Evolutionary conservation across 2,888 invertebrate genomes (phyloP).

Genomic region (Steinernema carpocapsae): DNA sequence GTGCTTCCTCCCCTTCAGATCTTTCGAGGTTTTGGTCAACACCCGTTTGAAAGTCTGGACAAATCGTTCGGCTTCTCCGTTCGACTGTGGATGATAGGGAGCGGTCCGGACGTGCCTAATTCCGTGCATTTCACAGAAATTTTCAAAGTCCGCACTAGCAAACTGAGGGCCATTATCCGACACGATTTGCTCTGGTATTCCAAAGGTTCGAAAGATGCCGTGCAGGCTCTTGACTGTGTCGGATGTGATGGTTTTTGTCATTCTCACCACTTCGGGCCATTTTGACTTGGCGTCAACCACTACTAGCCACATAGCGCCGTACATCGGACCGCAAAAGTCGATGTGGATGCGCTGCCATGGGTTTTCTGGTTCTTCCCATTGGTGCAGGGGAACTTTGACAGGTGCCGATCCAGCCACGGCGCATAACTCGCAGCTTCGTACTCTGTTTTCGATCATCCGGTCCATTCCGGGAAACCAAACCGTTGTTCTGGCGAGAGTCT

Average conservation of each 20-base stretch:
- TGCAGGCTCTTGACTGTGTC: constrained; percentile 38
- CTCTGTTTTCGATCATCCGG: constrained; percentile 41
- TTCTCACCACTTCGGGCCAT: constrained; percentile 69
- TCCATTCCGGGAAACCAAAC: constrained; percentile 61
- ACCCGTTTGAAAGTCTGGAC: constrained; percentile 44
- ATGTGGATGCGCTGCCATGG: constrained; percentile 69
- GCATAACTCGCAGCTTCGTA: constrained; percentile 49
- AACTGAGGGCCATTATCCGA: constrained; percentile 52
- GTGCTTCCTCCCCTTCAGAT: background rate
- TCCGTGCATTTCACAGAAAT: constrained; percentile 37
- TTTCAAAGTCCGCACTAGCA: constrained; percentile 40
- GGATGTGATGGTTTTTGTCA: constrained; percentile 33
- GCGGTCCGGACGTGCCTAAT: constrained; percentile 44
- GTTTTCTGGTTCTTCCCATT: constrained; percentile 46
- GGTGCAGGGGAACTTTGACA: constrained; percentile 38
- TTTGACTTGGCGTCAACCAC: constrained; percentile 70
- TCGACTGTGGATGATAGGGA: constrained; percentile 49
- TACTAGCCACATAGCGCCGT: constrained; percentile 64
- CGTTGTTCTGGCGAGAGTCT: constrained; percentile 51
- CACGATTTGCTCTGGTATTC: constrained; percentile 45
- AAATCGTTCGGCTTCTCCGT: constrained; percentile 54
- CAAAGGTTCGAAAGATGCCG: constrained; percentile 42
- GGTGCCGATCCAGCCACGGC: constrained; percentile 38
- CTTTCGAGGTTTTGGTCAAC: background rate
- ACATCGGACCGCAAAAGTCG: constrained; percentile 70